Evolutionary conservation across 2,888 invertebrate genomes (phyloP), one percentile per base, ranked within the genome.

Genomic region (Pheosia tremula): DNA sequence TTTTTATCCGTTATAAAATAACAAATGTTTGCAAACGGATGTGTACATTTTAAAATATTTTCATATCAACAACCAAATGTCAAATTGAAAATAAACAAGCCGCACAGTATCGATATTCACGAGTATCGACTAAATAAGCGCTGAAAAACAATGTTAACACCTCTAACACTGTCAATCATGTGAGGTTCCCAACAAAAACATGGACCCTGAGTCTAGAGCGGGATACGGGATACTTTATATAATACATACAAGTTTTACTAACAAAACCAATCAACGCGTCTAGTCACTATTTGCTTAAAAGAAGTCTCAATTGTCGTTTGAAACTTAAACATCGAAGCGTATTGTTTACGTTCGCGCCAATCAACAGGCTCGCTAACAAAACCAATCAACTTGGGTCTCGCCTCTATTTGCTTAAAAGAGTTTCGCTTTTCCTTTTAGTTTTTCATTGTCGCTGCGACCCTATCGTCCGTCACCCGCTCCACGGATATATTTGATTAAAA

Each of bases 401-500:
- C 88, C 90, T 87, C 80, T 94, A 91, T 94, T 94, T 94, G 94
- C 92, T 93, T 91, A 93, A 93, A 93, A 90, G 90, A 89, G 87
- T 80, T 78, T 71, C 76, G 82, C 86, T 92, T 91, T 91, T 90
- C 87, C 86, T 92, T 93, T 93, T 93, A 87, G 88, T 89, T 92
- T 90, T 88, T 85, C 88, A 88, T 85, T 90, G 88, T 84, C 89
- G 83, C 83, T 87, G 84, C 90, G 88, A 91, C 93, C 93, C 93
- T 91, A 91, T 90, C 91, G 90, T 85, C 86, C 91, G 91, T 93
- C 93, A 91, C 89, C 89, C 91, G 91, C 81, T 87, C 89, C 87
- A 86, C 83, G 94, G 93, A 93, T 94, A 94, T 94, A 94, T 94
- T 94, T 94, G 94, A 94, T 94, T 94, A 94, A 94, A 94, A 94